Evolutionary conservation across 2,797 vertebrate species (phyloP).

Genomic region (Acrocephalus scirpaceus): DNA sequence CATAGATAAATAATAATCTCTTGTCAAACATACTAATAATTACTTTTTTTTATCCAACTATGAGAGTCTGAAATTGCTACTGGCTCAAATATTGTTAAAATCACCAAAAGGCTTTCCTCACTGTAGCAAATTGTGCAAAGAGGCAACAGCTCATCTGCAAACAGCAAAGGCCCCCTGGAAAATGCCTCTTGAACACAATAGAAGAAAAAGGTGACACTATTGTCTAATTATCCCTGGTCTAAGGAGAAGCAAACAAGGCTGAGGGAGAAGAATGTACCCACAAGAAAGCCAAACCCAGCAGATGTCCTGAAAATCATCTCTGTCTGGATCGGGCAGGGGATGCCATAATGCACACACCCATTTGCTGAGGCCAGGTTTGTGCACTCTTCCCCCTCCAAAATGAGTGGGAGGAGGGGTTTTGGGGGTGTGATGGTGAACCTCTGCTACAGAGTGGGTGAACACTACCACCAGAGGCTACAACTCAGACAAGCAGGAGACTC

Average conservation of each 20-base stretch:
- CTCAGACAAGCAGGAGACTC: background rate
- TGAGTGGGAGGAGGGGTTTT: background rate
- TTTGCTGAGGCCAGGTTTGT: background rate
- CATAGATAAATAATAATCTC: background rate
- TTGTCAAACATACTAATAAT: background rate
- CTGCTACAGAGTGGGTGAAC: background rate
- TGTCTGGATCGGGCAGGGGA: background rate
- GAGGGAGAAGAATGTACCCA: background rate
- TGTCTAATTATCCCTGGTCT: background rate
- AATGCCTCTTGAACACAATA: background rate
- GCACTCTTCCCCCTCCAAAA: background rate
- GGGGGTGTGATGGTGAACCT: background rate
- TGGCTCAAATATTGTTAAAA: background rate
- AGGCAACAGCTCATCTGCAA: background rate
- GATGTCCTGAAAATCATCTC: background rate
- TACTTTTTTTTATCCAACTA: background rate
- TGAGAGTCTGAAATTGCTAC: background rate
- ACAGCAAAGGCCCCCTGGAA: background rate
- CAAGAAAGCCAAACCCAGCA: background rate
- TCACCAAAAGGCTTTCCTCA: background rate
- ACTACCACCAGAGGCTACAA: background rate
- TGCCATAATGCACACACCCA: accelerated
- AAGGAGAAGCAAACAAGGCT: too few species aligned
- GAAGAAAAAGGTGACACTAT: background rate
- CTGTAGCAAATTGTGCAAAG: background rate